Percentiles rank a stretch among this genome's conserved stretches.
Conservation (phyloP, 2,888 invertebrate species). For the Actias luna region DNA sequence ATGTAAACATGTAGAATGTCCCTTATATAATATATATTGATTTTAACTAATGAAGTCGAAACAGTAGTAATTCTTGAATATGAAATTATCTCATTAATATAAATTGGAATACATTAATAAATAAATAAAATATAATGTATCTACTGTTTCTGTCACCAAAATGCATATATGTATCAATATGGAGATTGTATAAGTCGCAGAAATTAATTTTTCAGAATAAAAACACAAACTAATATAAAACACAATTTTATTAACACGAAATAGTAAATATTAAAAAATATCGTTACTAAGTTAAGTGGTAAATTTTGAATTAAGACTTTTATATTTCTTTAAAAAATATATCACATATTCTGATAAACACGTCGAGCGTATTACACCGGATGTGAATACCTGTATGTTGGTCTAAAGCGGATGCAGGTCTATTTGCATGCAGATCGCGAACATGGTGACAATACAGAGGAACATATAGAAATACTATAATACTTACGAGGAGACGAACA, state of each 20-base stretch:
- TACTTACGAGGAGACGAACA: conserved; percentile 26
- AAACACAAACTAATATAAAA: background rate
- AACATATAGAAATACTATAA: conserved; percentile 31
- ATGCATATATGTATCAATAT: too few species aligned
- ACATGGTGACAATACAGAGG: conserved; percentile 34
- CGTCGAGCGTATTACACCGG: conserved; percentile 52
- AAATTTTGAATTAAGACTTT: background rate
- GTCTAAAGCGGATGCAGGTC: conserved; percentile 67
- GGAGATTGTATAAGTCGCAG: too few species aligned
- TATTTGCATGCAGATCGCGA: conserved; percentile 70
- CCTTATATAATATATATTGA: too few species aligned
- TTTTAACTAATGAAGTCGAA: too few species aligned
- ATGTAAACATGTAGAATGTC: too few species aligned
- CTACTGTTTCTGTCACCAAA: too few species aligned
- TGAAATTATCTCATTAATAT: too few species aligned
- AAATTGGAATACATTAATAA: too few species aligned
- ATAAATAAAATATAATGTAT: too few species aligned
- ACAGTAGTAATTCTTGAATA: too few species aligned
- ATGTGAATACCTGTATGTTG: conserved; percentile 56
- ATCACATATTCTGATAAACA: conserved; percentile 9
- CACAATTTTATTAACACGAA: background rate
- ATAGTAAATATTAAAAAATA: background rate
- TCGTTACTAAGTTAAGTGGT: background rate
- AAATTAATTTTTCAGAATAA: too few species aligned
- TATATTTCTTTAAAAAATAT: background rate